Base-by-base conservation (phyloP, 1,140 invertebrate species). In the Elymnias hypermnestra region DNA sequence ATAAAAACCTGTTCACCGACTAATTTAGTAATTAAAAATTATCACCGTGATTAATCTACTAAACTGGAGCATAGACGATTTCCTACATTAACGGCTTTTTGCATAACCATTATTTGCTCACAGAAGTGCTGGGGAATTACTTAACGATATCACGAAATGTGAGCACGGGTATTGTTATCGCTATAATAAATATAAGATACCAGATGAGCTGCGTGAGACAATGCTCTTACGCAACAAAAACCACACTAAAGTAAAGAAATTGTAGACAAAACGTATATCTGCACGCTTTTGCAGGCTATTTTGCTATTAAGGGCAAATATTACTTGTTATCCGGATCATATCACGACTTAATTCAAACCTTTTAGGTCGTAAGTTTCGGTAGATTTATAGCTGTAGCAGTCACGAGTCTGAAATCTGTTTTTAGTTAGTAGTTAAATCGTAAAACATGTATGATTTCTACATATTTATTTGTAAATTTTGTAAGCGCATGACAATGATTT, bases 81-180 rank as follows among this genome's bases (percentile, higher is more conserved):
- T 51, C 19, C 41, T 51, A 31, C 35, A 40, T 26, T 18, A 14
- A n/a, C 25, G 10, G 25, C 4, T 17, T 21, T 51, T 51, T 51
- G 48, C 48, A 39, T 51, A 51, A 51, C 31, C 25, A 7, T 25
- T 51, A 39, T 51, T 44, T 51, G 35, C 40, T 39, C 48, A 51
- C 26, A 39, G 25, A 44, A 51, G 36, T 41, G 23, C 26, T 43
- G 35, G 26, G 18, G 40, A 39, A 51, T 44, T 51, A 51, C 48
- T 44, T 51, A 44, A 51, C 39, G 39, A 44, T 39, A 43, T 35
- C 36, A 36, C 19, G 21, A 35, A 35, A 14, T 33, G 25, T 51
- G 40, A 39, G n/a, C 42, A 15, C 40, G n/a, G 23, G 41, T 41
- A 51, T 51, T 51, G 48, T 51, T 44, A 33, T 25, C 14, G 38